phyloP scores from a whole-genome alignment of 2,888 invertebrate species.

The Serripes groenlandicus region DNA sequence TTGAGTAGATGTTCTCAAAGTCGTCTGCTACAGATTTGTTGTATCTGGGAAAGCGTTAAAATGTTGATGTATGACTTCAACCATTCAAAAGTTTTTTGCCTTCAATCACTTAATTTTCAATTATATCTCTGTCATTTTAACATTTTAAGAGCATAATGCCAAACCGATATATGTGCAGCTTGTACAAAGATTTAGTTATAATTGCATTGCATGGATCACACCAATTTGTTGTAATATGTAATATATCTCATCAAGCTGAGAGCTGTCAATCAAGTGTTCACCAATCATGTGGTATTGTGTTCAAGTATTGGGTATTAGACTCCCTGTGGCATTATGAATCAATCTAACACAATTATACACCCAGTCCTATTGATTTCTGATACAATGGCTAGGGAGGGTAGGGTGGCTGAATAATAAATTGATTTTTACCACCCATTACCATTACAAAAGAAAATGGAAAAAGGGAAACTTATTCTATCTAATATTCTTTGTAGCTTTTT shows the following conservation, averaged over 20 bases:
- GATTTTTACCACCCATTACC: constrained; percentile 16
- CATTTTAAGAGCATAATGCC: too few species aligned
- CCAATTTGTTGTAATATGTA: too few species aligned
- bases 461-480: not conserved
- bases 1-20: too few species aligned
- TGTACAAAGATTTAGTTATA: too few species aligned
- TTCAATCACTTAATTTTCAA: too few species aligned
- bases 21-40: too few species aligned
- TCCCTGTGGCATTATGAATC: constrained; percentile 11
- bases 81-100: too few species aligned
- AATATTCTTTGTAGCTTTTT: not conserved
- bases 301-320: constrained; percentile 4
- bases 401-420: constrained; percentile 19
- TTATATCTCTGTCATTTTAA: too few species aligned
- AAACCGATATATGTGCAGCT: too few species aligned
- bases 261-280: constrained; percentile 1
- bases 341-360: constrained; percentile 18
- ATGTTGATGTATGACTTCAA: too few species aligned
- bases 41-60: too few species aligned
- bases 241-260: not conserved
- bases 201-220: too few species aligned
- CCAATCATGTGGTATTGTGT: constrained; percentile 19
- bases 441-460: constrained; percentile 16
- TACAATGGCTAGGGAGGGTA: constrained; percentile 21
- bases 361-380: constrained; percentile 22